Evolutionary conservation across 2,888 invertebrate species (phyloP).

Genomic region (Brenthis ino): DNA sequence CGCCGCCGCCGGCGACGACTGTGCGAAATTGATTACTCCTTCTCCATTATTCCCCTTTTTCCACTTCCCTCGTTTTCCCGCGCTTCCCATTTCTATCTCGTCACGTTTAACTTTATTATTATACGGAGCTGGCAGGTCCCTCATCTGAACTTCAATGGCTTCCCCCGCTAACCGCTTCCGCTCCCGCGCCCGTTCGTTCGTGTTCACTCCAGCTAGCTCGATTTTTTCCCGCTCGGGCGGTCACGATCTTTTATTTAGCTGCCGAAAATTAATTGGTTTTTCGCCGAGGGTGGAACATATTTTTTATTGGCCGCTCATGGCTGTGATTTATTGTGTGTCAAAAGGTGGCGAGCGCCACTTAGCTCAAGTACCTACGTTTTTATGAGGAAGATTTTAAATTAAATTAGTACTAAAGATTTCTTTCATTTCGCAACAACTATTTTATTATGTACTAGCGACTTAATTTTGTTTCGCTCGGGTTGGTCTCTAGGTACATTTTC

Average conservation of each 20-base stretch:
- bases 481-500: no score
- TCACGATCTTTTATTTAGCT: conserved; percentile 77
- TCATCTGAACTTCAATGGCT: conserved; percentile 23
- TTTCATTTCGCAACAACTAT: background rate
- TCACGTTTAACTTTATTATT: conserved; percentile 78
- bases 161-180: conserved; percentile 34
- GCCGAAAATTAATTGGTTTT: conserved; percentile 82
- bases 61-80: conserved; percentile 71
- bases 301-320: conserved; percentile 80
- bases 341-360: conserved; percentile 81
- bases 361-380: conserved; percentile 73
- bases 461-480: no score
- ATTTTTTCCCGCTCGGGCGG: conserved; percentile 72
- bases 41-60: conserved; percentile 81
- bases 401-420: conserved; percentile 25
- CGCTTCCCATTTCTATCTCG: conserved; percentile 69
- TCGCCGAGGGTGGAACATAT: conserved; percentile 81
- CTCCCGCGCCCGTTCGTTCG: conserved; percentile 42
- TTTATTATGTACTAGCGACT: background rate
- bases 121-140: conserved; percentile 51
- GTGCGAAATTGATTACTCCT: conserved; percentile 82
- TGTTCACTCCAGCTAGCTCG: conserved; percentile 43
- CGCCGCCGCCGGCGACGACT: conserved; percentile 73
- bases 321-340: conserved; percentile 82
- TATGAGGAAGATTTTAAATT: conserved; percentile 60